A percentile compares a stretch with the other conserved stretches of the same genome.
These are phyloP conservation scores for Malurus splendens DNA, from an alignment of 2,797 vertebrate species.

Conservation along the genomic window DNA sequence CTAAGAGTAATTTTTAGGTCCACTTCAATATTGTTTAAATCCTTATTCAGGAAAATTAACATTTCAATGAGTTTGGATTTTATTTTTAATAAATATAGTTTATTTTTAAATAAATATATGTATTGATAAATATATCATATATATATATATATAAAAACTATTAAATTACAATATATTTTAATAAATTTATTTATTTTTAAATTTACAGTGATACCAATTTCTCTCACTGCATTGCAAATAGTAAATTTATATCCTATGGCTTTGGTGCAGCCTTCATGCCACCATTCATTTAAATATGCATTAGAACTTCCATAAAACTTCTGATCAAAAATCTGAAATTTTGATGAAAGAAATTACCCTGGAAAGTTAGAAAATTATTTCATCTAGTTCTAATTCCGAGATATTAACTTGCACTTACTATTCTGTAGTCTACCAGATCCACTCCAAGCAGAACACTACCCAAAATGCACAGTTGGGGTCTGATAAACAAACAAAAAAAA, in stretches of 20 bases:
- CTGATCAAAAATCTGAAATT: background rate
- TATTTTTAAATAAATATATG: too few relatives aligned
- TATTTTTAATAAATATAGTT: too few relatives aligned
- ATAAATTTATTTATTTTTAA: background rate
- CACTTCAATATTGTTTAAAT: background rate
- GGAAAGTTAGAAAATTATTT: background rate
- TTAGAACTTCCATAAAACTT: background rate
- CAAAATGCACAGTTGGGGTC: background rate
- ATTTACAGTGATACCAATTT: fast-evolving
- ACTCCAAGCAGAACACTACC: background rate
- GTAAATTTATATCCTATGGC: background rate
- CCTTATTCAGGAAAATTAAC: background rate
- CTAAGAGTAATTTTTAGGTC: background rate
- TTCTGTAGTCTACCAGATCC: background rate
- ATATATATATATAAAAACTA: too few relatives aligned
- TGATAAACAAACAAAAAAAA: background rate
- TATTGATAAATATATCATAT: too few relatives aligned
- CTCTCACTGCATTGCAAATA: background rate
- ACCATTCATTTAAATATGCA: fast-evolving
- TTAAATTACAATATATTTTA: too few relatives aligned
- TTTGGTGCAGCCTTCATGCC: background rate
- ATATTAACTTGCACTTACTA: fast-evolving
- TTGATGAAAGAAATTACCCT: background rate
- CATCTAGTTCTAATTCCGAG: background rate
- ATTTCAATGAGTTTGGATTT: fast-evolving